phyloP scores from a whole-genome alignment of 2,113 vertebrate genomes.

The Casuarius casuarius region DNA sequence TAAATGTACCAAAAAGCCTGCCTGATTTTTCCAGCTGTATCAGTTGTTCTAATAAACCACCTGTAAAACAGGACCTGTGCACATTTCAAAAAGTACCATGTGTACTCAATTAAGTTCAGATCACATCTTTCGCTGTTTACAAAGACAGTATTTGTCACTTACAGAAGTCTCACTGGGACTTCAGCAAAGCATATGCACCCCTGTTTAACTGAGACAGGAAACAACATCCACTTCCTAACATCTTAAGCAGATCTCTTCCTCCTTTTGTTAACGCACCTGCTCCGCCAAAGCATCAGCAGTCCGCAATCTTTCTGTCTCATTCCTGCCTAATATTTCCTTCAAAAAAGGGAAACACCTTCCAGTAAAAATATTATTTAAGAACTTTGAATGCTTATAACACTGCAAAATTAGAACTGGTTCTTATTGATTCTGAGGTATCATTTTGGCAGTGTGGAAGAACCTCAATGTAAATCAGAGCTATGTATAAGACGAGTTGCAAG shows the following conservation, averaged over 20 bases:
- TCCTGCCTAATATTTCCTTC: neutral
- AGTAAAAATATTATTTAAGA: neutral
- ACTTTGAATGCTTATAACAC: neutral
- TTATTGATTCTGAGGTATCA: neutral
- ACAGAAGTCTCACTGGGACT: neutral
- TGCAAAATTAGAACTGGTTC: neutral
- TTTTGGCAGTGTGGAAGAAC: neutral
- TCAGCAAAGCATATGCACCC: neutral
- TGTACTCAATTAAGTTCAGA: neutral
- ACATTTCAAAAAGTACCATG: neutral
- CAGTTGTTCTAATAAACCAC: neutral
- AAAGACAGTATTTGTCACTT: accelerated
- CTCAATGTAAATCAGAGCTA: neutral
- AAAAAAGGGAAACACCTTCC: neutral
- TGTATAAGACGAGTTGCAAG: neutral
- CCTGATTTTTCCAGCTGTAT: neutral
- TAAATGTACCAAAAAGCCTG: neutral
- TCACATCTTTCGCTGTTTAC: neutral
- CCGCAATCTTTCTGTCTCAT: neutral
- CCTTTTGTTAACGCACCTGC: neutral
- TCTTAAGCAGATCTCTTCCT: neutral
- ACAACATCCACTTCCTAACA: neutral
- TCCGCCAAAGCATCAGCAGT: neutral
- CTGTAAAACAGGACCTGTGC: neutral
- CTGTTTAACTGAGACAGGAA: neutral